Evolutionary conservation across 2,113 vertebrate species (phyloP).

Genomic region (Odontesthes bonariensis): DNA sequence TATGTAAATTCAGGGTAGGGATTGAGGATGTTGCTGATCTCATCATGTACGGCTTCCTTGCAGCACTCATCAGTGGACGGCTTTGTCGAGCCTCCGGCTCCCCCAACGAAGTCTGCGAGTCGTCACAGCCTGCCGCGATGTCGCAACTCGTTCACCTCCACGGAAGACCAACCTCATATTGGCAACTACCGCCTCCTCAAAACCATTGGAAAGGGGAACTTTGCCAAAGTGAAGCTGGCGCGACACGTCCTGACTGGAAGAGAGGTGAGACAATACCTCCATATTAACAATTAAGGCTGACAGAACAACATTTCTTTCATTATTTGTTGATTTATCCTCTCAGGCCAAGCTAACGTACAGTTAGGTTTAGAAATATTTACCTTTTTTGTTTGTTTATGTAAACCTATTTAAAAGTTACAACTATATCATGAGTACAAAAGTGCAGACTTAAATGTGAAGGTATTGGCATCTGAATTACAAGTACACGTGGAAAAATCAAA

Average conservation of each 20-base stretch:
- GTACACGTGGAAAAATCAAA: no score
- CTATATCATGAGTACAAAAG: no score
- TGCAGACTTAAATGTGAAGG: no score
- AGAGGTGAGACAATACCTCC: conserved; percentile 86
- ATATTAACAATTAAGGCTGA: conserved; percentile 8
- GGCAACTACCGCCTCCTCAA: conserved; percentile 96
- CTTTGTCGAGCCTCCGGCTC: conserved; percentile 87
- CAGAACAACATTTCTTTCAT: not conserved
- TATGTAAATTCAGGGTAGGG: not conserved
- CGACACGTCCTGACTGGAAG: conserved; percentile 94
- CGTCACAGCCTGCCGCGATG: conserved; percentile 93
- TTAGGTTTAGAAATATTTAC: not conserved
- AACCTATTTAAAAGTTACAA: no score
- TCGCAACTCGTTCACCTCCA: conserved; percentile 91
- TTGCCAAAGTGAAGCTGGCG: conserved; percentile 96
- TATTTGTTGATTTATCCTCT: not conserved
- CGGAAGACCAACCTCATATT: conserved; percentile 92
- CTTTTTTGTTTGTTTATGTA: no score
- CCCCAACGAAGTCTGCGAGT: conserved; percentile 91
- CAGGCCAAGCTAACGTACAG: not conserved
- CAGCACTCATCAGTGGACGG: conserved; percentile 95
- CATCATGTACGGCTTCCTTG: conserved; percentile 14
- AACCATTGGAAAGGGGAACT: conserved; percentile 97
- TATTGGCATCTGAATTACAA: no score
- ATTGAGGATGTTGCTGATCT: conserved; percentile 38